Evolutionary conservation across 2,113 vertebrate species (phyloP), one percentile per base, ranked within the genome.

Genomic region (Sphaerodactylus townsendi): DNA sequence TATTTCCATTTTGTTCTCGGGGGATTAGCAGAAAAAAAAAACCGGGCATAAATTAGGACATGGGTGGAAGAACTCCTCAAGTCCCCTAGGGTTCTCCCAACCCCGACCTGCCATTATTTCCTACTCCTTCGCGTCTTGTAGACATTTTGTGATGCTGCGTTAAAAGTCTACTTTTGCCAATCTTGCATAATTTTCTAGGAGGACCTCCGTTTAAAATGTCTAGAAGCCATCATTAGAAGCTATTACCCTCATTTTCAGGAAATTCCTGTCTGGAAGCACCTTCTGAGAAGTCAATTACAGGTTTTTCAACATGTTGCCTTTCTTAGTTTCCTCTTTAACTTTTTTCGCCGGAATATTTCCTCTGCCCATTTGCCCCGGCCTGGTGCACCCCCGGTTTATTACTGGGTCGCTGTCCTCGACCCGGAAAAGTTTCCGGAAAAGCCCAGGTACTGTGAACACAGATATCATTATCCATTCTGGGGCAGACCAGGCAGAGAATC

Each of bases 191-290:
- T 93, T 92, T 91, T 89, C 83, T 80, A 79, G 23, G 78, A 88
- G 85, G 90, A 86, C 90, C 91, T 93, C 92, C 86, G 89, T 94
- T 92, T 92, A 90, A 94, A 94, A 93, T 88, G 88, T 90, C 90
- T 94, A 89, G 89, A 87, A 93, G 90, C 91, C 91, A 90, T 92
- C 91, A 92, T 93, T 93, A 93, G 94, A 62, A 93, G 92, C 92
- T 84, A 91, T 94, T 92, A 90, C 90, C 91, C 91, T 94, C 89
- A 79, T 92, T 94, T 93, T 92, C 89, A 93, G 93, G 93, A 95
- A 95, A 94, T 93, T 93, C 92, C 93, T 95, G 92, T 92, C 92
- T 94, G 93, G 92, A 95, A 95, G 92, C 90, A 90, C 92, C 93
- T 93, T 93, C 91, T 81, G 89, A 95, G 91, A 91, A 93, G 85